Evolutionary conservation across 2,113 vertebrate genomes (phyloP).

Genomic region (Girardinichthys multiradiatus): DNA sequence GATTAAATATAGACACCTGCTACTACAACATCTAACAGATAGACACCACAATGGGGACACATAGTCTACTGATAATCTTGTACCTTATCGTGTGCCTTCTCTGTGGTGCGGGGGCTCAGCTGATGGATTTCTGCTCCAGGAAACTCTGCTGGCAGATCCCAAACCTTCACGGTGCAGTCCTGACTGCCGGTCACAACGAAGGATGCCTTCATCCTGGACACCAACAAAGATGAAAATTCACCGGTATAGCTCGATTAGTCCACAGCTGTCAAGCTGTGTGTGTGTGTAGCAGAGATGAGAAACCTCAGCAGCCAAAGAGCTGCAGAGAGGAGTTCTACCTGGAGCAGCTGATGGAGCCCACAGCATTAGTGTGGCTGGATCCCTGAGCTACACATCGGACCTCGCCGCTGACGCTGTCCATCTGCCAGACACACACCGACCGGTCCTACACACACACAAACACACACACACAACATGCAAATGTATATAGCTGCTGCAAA

Average conservation of each 20-base stretch:
- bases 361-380: conserved; percentile 84
- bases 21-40: too few relatives aligned
- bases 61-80: too few relatives aligned
- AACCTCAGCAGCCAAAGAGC: neutral
- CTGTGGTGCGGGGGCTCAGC: conserved; percentile 82
- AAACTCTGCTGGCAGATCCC: conserved; percentile 84
- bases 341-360: conserved; percentile 90
- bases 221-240: neutral
- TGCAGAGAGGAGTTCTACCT: conserved; percentile 80
- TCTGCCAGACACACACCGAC: conserved; percentile 88
- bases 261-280: neutral
- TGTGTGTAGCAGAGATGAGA: neutral
- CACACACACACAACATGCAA: neutral
- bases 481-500: neutral
- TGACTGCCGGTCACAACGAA: conserved; percentile 94
- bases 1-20: too few relatives aligned
- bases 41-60: too few relatives aligned
- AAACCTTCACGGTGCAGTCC: conserved; percentile 94
- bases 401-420: conserved; percentile 79
- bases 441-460: conserved; percentile 82
- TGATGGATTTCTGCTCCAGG: conserved; percentile 47
- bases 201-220: conserved; percentile 85
- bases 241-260: neutral
- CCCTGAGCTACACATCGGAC: conserved; percentile 89
- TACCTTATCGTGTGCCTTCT: conserved; percentile 92